phyloP scores from a whole-genome alignment of 1,140 invertebrate genomes.

The Neodiprion pinetum region DNA sequence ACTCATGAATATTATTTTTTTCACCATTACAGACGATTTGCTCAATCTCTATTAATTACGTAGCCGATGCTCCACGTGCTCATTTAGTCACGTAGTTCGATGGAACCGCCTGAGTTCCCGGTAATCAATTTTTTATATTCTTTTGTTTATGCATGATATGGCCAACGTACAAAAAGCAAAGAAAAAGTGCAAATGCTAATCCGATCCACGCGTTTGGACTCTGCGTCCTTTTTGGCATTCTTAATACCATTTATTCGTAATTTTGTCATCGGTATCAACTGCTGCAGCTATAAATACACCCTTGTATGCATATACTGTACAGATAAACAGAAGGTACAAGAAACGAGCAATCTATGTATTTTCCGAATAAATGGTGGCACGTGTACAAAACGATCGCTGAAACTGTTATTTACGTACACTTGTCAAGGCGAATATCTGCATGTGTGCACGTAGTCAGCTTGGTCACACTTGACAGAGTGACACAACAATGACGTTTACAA shows the following conservation, averaged over 20 bases:
- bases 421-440: background rate
- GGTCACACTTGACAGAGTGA: background rate
- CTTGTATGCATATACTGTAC: too few relatives aligned
- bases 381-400: background rate
- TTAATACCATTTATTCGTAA: background rate
- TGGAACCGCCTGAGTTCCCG: too few relatives aligned
- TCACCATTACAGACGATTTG: background rate
- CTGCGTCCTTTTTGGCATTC: background rate
- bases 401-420: background rate
- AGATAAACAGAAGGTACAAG: too few relatives aligned
- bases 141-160: too few relatives aligned
- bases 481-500: background rate
- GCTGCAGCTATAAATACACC: too few relatives aligned
- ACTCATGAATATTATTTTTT: constrained; percentile 4
- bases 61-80: background rate
- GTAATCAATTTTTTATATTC: too few relatives aligned
- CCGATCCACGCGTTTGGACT: background rate
- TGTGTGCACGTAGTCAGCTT: background rate
- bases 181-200: too few relatives aligned
- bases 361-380: background rate
- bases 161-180: background rate
- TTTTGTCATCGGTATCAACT: too few relatives aligned
- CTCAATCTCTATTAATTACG: background rate
- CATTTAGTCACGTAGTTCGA: too few relatives aligned
- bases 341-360: too few relatives aligned